Percentiles rank a stretch among this genome's conserved stretches.
Evolutionary conservation across 2,113 vertebrate genomes (phyloP).

Genomic region (Centropristis striata): DNA sequence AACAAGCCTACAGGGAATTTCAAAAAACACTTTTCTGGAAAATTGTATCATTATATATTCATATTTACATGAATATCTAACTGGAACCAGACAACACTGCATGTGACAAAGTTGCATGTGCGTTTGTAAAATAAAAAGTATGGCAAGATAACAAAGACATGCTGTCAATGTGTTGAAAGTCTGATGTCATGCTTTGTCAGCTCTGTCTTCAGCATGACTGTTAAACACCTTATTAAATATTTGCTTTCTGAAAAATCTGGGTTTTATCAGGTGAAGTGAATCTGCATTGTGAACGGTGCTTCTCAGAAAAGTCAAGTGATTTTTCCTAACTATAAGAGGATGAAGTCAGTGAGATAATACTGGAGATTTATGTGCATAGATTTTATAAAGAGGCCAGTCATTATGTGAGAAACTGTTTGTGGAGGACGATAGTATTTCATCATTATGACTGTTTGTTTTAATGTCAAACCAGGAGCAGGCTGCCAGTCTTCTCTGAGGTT

Average conservation of each 20-base stretch:
- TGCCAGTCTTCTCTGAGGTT: neutral
- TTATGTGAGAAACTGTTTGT: neutral
- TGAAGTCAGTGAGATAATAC: neutral
- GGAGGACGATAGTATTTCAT: neutral
- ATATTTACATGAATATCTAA: too few relatives aligned
- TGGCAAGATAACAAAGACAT: too few relatives aligned
- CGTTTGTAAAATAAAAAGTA: too few relatives aligned
- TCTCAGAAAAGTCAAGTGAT: too few relatives aligned
- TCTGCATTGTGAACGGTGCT: too few relatives aligned
- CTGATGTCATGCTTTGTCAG: too few relatives aligned
- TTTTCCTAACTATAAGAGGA: neutral
- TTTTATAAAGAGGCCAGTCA: neutral
- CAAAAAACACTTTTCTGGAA: neutral
- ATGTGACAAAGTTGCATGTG: too few relatives aligned
- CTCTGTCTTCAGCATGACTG: too few relatives aligned
- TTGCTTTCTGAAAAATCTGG: neutral
- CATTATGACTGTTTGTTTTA: neutral
- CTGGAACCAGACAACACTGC: too few relatives aligned
- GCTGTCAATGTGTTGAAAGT: too few relatives aligned
- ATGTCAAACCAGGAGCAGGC: neutral
- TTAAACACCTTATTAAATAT: too few relatives aligned
- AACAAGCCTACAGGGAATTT: neutral
- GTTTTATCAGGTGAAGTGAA: constrained; percentile 1
- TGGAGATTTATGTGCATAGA: neutral
- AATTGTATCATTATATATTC: neutral